Percentiles rank a stretch among this genome's conserved stretches.
These are phyloP conservation scores for Stichodactyla helianthus DNA, from an alignment of 64 coral and sea anemone species.

Conservation along the genomic window DNA sequence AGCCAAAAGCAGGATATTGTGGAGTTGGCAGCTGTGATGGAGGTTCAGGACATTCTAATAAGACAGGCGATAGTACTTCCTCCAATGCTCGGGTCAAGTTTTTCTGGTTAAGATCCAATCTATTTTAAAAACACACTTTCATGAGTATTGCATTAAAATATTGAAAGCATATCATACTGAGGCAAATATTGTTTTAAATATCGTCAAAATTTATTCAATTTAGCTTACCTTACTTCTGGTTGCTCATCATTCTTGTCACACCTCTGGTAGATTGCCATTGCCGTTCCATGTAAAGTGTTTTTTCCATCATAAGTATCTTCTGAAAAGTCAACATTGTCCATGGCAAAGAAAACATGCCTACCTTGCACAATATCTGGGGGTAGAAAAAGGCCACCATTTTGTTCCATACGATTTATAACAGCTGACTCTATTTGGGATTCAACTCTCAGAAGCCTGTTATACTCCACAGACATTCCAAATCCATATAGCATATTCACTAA, in stretches of 20 bases:
- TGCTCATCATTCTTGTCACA: background rate
- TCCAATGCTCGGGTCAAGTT: no score
- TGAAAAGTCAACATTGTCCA: slow-evolving; percentile 19
- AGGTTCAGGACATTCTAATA: background rate
- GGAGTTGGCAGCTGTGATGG: background rate
- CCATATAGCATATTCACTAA: no score
- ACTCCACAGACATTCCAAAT: no score
- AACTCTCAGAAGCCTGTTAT: no score
- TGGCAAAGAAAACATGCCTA: slow-evolving; percentile 18
- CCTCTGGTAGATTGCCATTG: slow-evolving; percentile 22
- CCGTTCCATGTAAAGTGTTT: slow-evolving; percentile 9
- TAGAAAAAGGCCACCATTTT: background rate
- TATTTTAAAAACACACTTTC: no score
- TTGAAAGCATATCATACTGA: no score
- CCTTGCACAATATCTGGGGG: background rate
- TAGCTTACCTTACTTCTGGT: background rate
- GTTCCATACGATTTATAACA: no score
- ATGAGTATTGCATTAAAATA: no score
- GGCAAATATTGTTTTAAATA: slow-evolving; percentile 46
- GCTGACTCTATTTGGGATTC: no score
- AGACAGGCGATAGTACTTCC: no score
- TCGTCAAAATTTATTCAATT: background rate
- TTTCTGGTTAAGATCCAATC: no score
- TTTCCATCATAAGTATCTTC: slow-evolving; percentile 14
- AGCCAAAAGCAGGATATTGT: background rate